phyloP scores from a whole-genome alignment of 92 coral and sea anemone species.

The Desmophyllum pertusum region DNA sequence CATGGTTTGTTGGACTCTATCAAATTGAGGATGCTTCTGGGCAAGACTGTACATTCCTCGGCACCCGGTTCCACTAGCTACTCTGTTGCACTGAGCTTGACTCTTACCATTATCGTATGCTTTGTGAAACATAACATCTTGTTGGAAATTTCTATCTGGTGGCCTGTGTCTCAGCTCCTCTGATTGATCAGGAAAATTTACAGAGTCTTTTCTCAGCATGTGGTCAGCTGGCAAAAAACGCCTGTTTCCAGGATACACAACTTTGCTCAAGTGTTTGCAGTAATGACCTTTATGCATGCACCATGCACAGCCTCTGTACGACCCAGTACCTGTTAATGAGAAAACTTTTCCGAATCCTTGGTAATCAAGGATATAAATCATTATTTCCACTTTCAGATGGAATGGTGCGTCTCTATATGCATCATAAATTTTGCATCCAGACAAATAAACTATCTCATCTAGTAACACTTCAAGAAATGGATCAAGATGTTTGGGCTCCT shows the following conservation, averaged over 20 bases:
- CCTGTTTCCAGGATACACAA: slow-evolving; percentile 53
- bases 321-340: slow-evolving; percentile 35
- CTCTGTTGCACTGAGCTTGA: slow-evolving; percentile 6
- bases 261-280: slow-evolving; percentile 43
- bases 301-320: slow-evolving; percentile 49
- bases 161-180: slow-evolving; percentile 30
- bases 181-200: slow-evolving; percentile 16
- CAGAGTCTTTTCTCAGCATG: slow-evolving; percentile 13
- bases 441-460: slow-evolving; percentile 8
- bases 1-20: slow-evolving; percentile 42
- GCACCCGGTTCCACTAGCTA: slow-evolving; percentile 58
- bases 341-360: slow-evolving; percentile 40
- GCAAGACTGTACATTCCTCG: slow-evolving; percentile 28
- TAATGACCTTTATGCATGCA: slow-evolving; percentile 33
- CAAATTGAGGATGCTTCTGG: slow-evolving; percentile 29
- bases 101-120: slow-evolving; percentile 25
- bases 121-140: neutral
- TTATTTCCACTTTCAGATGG: slow-evolving; percentile 15
- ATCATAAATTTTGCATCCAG: slow-evolving; percentile 18
- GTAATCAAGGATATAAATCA: slow-evolving; percentile 35
- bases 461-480: slow-evolving; percentile 25
- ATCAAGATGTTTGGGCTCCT: slow-evolving; percentile 39
- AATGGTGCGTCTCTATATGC: slow-evolving; percentile 22
- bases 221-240: slow-evolving; percentile 28
- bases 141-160: neutral